Evolutionary conservation across 2,797 vertebrate genomes (phyloP), one percentile per base, ranked within the genome.

Genomic region (Triplophysa yarkandensis): DNA sequence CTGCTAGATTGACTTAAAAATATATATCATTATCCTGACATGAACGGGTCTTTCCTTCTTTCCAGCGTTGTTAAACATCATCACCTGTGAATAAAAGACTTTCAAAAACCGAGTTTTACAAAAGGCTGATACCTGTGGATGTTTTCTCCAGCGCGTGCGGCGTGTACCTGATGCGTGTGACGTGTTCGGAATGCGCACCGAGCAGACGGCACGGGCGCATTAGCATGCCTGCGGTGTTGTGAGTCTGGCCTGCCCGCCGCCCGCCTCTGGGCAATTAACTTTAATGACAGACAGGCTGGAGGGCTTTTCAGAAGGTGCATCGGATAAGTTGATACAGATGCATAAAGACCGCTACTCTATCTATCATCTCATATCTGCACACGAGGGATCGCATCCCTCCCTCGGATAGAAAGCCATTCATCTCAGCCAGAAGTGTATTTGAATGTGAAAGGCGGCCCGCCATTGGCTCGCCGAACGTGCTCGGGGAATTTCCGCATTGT

Each of bases 281-380:
- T 83, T 83, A 83, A 83, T 83, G 79, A 83, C 81, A 79, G 81
- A 77, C 79, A 72, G 79, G 74, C 79, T 81, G 73, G 67, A 81
- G 74, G 79, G 81, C 78, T 81, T 80, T 76, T 81, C 77, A 79
- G 73, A 83, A 80, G 79, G 73, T 83, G 77, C 81, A 83, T 78
- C 70, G 76, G 83, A 82, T 84, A 82, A 80, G 78, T 79, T 82
- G 80, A 84, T 81, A 78, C 83, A 80, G 78, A 82, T 80, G 79
- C 77, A 80, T 82, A 80, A 81, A 82, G 77, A 79, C 70, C 73
- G 77, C 74, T 71, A 39, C 77, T 81, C 73, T 81, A 77, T 81
- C 79, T 81, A 78, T 82, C 73, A 77, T 75, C 48, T 64, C 71
- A 77, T 79, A 80, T 81, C 79, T 66, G 64, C 71, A 76, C 78